A percentile compares a stretch with the other conserved stretches of the same genome.
phyloP scores from a whole-genome alignment of 1,140 invertebrate species.

The Papilio xuthus region DNA sequence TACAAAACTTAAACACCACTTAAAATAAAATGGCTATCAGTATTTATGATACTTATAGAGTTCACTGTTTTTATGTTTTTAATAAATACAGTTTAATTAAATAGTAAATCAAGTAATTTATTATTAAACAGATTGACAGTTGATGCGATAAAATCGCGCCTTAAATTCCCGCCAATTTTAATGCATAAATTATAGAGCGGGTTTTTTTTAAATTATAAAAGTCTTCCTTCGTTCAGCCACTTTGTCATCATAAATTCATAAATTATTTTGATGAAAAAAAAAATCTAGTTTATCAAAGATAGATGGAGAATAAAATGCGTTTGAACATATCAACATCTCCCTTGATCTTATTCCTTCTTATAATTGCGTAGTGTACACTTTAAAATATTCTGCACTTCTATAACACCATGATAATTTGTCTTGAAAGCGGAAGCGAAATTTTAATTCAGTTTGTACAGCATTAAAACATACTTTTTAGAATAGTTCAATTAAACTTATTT shows the following conservation, averaged over 20 bases:
- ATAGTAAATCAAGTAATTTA: not conserved
- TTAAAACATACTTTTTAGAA: too few relatives aligned
- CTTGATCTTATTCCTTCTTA: slow-evolving; percentile 2
- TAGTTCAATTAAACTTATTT: too few relatives aligned
- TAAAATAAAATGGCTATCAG: too few relatives aligned
- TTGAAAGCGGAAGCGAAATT: slow-evolving; percentile 22
- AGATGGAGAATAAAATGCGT: not conserved
- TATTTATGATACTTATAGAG: too few relatives aligned
- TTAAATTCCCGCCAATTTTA: not conserved
- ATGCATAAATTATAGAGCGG: not conserved
- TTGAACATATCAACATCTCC: slow-evolving; percentile 10
- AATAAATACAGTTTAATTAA: not conserved
- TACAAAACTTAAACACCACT: not conserved
- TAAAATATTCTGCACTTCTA: slow-evolving; percentile 27
- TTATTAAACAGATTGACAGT: not conserved
- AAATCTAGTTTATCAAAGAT: not conserved
- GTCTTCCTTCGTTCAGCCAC: not conserved
- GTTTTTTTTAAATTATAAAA: not conserved
- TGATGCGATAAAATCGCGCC: not conserved
- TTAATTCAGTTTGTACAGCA: too few relatives aligned
- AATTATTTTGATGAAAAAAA: too few relatives aligned
- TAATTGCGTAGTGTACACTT: slow-evolving; percentile 26
- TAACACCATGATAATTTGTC: slow-evolving; percentile 2
- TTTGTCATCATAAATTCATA: too few relatives aligned
- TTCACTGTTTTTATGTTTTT: too few relatives aligned